phyloP scores from a whole-genome alignment of 2,113 vertebrate genomes.

The Burhinus bistriatus region DNA sequence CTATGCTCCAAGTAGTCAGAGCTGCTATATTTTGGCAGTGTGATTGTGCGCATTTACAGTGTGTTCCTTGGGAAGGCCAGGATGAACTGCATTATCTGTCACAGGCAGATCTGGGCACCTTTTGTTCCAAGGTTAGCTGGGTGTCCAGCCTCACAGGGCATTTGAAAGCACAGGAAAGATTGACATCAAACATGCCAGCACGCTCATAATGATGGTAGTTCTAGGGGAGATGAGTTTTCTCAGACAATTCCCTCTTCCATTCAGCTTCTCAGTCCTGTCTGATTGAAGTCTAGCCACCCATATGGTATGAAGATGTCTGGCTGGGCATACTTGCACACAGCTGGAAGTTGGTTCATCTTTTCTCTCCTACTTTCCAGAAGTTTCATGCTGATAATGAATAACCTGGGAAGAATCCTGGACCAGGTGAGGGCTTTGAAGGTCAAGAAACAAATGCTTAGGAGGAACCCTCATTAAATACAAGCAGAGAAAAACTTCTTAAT shows the following conservation, averaged over 20 bases:
- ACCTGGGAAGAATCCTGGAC: not conserved
- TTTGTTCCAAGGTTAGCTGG: not conserved
- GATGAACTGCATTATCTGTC: not conserved
- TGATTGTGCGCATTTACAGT: not conserved
- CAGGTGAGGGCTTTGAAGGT: constrained; percentile 1
- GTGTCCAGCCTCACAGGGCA: not conserved
- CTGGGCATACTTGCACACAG: not conserved
- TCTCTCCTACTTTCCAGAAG: not conserved
- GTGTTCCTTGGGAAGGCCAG: not conserved
- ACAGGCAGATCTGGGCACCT: not conserved
- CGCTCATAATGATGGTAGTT: not conserved
- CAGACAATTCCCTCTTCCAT: not conserved
- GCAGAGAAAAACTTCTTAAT: not conserved
- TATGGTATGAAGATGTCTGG: constrained; percentile 18
- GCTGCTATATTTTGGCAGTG: not conserved
- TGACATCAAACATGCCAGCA: not conserved
- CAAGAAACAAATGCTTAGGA: not conserved
- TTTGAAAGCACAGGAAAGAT: not conserved
- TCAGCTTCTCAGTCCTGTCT: not conserved
- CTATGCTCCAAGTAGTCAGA: not conserved
- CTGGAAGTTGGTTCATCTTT: constrained; percentile 10
- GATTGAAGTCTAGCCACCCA: not conserved
- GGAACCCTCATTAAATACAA: not conserved
- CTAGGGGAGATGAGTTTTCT: not conserved
- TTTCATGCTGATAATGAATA: not conserved